Conservation (phyloP, 35 echinoderm and acorn worm genomes). For the Heliocidaris erythrogramma region DNA sequence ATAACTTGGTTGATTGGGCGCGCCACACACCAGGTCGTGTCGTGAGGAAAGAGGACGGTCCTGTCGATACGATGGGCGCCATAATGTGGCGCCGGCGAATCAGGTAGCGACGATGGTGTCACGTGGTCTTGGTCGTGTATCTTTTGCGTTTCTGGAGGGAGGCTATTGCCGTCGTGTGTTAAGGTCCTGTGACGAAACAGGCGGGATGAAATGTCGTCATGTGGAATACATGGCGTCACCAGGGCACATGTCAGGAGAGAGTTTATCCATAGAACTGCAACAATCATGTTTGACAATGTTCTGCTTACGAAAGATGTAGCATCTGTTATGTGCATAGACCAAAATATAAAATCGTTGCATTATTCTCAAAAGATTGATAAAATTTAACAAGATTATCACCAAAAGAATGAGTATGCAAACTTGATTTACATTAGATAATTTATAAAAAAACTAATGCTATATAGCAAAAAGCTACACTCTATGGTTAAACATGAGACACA, state of each 20-base stretch:
- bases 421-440: too few species aligned
- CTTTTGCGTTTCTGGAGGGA: neutral
- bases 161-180: neutral
- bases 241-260: neutral
- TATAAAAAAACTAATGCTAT: too few species aligned
- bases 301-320: neutral
- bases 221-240: conserved; percentile 15
- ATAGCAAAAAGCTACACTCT: too few species aligned
- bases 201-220: neutral
- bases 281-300: neutral
- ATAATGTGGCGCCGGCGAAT: conserved; percentile 7
- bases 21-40: conserved; percentile 38
- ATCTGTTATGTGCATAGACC: too few species aligned
- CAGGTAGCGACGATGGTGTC: neutral
- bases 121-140: neutral
- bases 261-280: neutral
- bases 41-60: conserved; percentile 3
- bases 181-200: neutral
- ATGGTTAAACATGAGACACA: too few species aligned
- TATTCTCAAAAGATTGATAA: too few species aligned
- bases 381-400: too few species aligned
- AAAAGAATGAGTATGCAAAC: too few species aligned
- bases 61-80: conserved; percentile 37
- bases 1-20: conserved; percentile 27
- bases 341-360: too few species aligned